Base-by-base conservation (phyloP, 2,113 vertebrate genomes). In the Megaptera novaeangliae region DNA sequence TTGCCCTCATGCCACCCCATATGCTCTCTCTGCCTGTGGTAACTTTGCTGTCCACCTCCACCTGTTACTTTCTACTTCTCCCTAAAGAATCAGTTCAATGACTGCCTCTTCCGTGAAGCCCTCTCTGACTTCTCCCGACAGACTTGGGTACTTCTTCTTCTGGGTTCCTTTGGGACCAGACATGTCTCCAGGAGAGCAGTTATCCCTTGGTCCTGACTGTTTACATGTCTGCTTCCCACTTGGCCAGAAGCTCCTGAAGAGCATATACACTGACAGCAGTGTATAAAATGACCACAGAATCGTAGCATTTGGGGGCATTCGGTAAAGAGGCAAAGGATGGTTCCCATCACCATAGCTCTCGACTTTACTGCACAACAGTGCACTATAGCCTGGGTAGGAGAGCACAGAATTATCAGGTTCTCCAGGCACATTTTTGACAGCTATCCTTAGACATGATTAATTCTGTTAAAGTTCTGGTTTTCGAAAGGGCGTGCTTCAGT, bases 391-490 rank as follows among this genome's bases (percentile, higher is more conserved):
- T 21, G 1, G 55, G 55, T 17, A 68, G 55, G 80, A 49, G 0
- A 71, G 61, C 49, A 8, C 27, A 17, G 57, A 78, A 66, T 29
- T 63, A 46, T 2, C 9, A 3, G 14, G 18, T 77, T 77, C 74
- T 17, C 41, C 1, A 10, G 72, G n/a, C 52, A 36, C 25, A 5
- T 18, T 36, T 85, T 52, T 23, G 49, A 88, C 39, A 90, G 27
- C 87, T 93, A 29, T 63, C 90, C 41, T 90, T 84, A 77, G 55
- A 94, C 55, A 84, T 34, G 55, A 80, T 77, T 69, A 49, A 80
- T 66, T 85, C 27, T 27, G 10, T 68, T 55, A 55, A n/a, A 59
- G 39, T 82, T 92, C 63, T 71, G 57, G 66, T 36, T 80, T 96
- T 80, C 3, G 0, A 88, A 72, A 78, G 78, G 82, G 36, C 23